Percentiles rank a stretch among this genome's conserved stretches.
phyloP scores from a whole-genome alignment of 2,888 invertebrate species.

The Tiphia femorata region DNA sequence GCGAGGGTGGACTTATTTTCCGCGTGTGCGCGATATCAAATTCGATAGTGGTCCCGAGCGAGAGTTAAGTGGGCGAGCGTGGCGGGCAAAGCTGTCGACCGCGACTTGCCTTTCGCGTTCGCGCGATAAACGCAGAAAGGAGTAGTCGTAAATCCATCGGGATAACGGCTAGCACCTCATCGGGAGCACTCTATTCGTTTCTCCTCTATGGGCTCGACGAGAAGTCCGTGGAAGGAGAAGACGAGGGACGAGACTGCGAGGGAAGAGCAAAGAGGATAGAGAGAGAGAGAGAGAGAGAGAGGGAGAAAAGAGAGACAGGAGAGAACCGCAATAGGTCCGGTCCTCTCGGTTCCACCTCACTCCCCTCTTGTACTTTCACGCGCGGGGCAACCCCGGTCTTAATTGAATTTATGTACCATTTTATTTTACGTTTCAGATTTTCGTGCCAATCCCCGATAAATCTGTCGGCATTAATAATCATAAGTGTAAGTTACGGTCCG shows the following conservation, averaged over 20 bases:
- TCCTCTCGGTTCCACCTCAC: not conserved
- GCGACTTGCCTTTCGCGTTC: too few species aligned
- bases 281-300: too few species aligned
- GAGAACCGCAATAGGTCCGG: constrained; percentile 1
- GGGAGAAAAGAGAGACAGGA: too few species aligned
- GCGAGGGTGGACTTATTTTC: too few species aligned
- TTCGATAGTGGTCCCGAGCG: too few species aligned
- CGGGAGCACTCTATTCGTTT: constrained; percentile 10
- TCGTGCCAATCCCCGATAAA: constrained; percentile 61
- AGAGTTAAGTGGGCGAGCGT: too few species aligned
- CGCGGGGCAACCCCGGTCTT: constrained; percentile 21
- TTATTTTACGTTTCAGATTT: constrained; percentile 55
- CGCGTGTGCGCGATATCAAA: too few species aligned
- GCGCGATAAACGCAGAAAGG: not conserved
- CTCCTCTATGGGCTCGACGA: constrained; percentile 2
- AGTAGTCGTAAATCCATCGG: too few species aligned
- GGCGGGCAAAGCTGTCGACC: too few species aligned
- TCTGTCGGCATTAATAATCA: constrained; percentile 65
- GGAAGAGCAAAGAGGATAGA: too few species aligned
- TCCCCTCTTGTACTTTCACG: constrained; percentile 23
- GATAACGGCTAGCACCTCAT: not conserved
- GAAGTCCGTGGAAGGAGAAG: too few species aligned
- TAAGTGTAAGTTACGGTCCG: constrained; percentile 63
- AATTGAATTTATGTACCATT: constrained; percentile 57
- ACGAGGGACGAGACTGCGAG: too few species aligned